Evolutionary conservation across 1,140 invertebrate species (phyloP).

Genomic region (Plectrocnemia conspersa): DNA sequence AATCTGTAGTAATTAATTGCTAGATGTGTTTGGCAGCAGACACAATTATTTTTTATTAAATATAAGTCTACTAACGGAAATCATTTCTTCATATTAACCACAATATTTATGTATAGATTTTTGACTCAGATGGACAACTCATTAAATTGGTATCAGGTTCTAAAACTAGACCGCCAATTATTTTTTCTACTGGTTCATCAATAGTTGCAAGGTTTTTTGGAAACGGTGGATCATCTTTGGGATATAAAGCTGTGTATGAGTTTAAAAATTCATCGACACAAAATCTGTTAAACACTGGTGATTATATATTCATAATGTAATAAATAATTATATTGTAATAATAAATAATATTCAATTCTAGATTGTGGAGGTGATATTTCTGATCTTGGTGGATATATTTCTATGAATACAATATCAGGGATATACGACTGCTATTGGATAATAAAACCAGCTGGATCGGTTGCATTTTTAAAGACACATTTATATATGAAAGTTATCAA

Average conservation of each 20-base stretch:
- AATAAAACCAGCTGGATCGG: slow-evolving; percentile 55
- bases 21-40: too few relatives aligned
- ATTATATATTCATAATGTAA: background rate
- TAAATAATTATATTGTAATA: slow-evolving; percentile 9
- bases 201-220: slow-evolving; percentile 62
- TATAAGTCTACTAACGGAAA: too few relatives aligned
- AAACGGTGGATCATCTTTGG: slow-evolving; percentile 60
- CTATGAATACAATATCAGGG: slow-evolving; percentile 64
- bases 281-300: slow-evolving; percentile 37
- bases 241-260: slow-evolving; percentile 62
- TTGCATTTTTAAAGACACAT: slow-evolving; percentile 60
- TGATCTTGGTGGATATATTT: slow-evolving; percentile 64
- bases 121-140: slow-evolving; percentile 60
- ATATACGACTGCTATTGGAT: slow-evolving; percentile 66
- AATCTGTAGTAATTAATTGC: too few relatives aligned
- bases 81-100: too few relatives aligned
- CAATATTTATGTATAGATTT: slow-evolving; percentile 52
- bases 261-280: slow-evolving; percentile 51
- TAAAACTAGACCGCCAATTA: slow-evolving; percentile 59
- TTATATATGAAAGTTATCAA: slow-evolving; percentile 60
- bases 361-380: slow-evolving; percentile 67
- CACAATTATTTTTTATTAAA: too few relatives aligned
- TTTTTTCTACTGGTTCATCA: slow-evolving; percentile 56
- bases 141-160: slow-evolving; percentile 58
- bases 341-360: slow-evolving; percentile 33